Base-by-base conservation (phyloP, 2,888 invertebrate species). In the Acleris laterana region DNA sequence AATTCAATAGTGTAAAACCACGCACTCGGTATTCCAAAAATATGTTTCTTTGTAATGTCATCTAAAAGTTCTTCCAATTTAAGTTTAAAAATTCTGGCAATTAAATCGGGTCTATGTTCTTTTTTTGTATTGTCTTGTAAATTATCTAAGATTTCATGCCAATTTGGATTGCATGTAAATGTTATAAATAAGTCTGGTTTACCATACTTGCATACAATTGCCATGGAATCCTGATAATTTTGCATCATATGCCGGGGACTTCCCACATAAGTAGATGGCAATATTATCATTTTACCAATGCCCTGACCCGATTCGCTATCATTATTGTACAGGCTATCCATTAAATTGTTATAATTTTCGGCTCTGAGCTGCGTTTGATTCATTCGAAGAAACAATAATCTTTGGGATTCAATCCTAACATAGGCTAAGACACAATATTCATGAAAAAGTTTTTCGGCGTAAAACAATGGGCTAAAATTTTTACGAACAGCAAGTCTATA, bases 111-210 rank as follows among this genome's bases (percentile, higher is more conserved):
- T 50, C 86, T 71, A 74, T 85, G 74, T 49, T 69, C 66, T 66
- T 69, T 68, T 72, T 82, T 74, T 20, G 71, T 20, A 20, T 20
- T 71, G 48, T 49, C 55, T 51, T 61, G 50, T 20, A 87, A 62
- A 70, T 81, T 78, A 59, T 79, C 76, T 28, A 50, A 56, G 17
- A 89, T 85, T 74, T 89, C 85, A 19, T 60, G 66, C 85, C 87
- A 89, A 61, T 78, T 79, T 2, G 84, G 85, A 74, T 88, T 88
- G 68, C 85, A 85, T 1, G 89, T 88, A 71, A 88, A 77, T n/a
- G 88, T 89, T 6, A 88, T 71, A 70, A 89, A 91, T n/a, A 85
- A 71, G 71, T 84, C 80, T 22, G 88, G 86, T 65, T 79, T 79
- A n/a, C 90, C 89, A 77, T 71, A 83, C 68, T 81, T 80, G 46